Base-by-base conservation (phyloP, 2,113 vertebrate species). In the Pseudopipra pipra region DNA sequence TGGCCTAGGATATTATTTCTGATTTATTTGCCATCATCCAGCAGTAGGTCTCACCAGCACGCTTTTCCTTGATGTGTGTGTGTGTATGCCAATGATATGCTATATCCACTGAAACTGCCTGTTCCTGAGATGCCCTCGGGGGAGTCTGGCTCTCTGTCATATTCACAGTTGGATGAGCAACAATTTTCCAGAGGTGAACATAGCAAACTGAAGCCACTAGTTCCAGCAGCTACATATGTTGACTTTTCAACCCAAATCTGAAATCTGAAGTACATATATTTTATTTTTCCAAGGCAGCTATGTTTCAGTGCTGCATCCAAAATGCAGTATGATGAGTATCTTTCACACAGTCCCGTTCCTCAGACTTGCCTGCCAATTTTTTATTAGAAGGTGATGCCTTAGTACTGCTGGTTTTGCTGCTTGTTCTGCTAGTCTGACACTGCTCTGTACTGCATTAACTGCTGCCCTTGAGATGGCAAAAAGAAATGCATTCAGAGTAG, bases 141-240 rank as follows among this genome's bases (percentile, higher is more conserved):
- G 80, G 44, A 73, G 51, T 33, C 70, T 79, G 82, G 14, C 55
- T 94, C 81, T 85, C 82, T 95, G 84, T 89, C 90, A 94, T 94
- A 76, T 95, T 96, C 86, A 94, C 85, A 84, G 93, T 22, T 96
- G 93, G 77, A 78, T 91, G 67, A 95, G 83, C 90, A 96, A 83
- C 93, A 95, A 92, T 96, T 96, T 96, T 96, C 97, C 94, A 92
- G 94, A 93, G 49, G 55, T 94, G 91, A 95, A 56, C 90, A 87
- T 3, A 96, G 74, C 71, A 97, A 93, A 94, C 87, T 76, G 74
- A 96, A 95, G 54, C 55, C 67, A 82, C 74, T 71, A 59, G 47
- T 93, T 92, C 44, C 73, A 93, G 74, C 77, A 87, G 80, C 63
- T 93, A 89, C 79, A 85, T 89, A 85, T 84, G 84, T 91, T 94